Percentiles rank a stretch among this genome's conserved stretches.
phyloP scores from a whole-genome alignment of 2,888 invertebrate species.

The Scelioninae gen. 1 region DNA sequence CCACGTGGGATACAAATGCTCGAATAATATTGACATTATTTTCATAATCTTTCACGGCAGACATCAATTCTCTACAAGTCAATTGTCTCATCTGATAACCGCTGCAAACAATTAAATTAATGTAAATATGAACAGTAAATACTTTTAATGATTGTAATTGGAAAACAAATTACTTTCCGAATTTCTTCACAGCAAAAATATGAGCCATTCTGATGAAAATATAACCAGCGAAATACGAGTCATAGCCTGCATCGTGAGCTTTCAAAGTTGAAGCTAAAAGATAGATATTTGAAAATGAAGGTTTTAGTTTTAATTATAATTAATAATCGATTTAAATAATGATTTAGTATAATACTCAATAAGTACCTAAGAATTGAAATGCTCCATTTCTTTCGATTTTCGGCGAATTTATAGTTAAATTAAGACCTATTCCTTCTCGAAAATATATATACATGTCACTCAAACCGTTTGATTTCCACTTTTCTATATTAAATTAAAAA shows the following conservation, averaged over 20 bases:
- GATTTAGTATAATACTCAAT: slow-evolving; percentile 7
- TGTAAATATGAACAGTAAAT: slow-evolving; percentile 9
- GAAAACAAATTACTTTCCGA: slow-evolving; percentile 81
- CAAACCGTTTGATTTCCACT: slow-evolving; percentile 86
- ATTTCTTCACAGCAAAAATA: slow-evolving; percentile 86
- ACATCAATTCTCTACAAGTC: slow-evolving; percentile 86
- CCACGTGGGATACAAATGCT: slow-evolving; percentile 86
- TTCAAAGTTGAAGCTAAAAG: slow-evolving; percentile 13
- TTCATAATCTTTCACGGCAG: slow-evolving; percentile 84
- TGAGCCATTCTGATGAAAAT: slow-evolving; percentile 89
- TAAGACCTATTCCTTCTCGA: slow-evolving; percentile 84
- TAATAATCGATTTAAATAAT: too few species aligned
- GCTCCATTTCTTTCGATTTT: slow-evolving; percentile 75
- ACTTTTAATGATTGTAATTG: slow-evolving; percentile 67
- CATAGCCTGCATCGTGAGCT: slow-evolving; percentile 93
- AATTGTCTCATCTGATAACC: slow-evolving; percentile 63
- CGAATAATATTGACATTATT: slow-evolving; percentile 88
- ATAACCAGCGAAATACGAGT: slow-evolving; percentile 91
- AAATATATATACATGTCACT: slow-evolving; percentile 87
- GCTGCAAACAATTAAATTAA: slow-evolving; percentile 57
- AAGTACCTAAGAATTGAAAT: slow-evolving; percentile 70
- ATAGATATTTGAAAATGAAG: background rate
- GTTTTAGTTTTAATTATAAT: too few species aligned
- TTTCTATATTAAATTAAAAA: slow-evolving; percentile 79
- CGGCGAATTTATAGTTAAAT: slow-evolving; percentile 83